These are phyloP conservation scores for Sinocyclocheilus maitianheensis DNA, from an alignment of 2,113 vertebrate species.

Conservation along the genomic window DNA sequence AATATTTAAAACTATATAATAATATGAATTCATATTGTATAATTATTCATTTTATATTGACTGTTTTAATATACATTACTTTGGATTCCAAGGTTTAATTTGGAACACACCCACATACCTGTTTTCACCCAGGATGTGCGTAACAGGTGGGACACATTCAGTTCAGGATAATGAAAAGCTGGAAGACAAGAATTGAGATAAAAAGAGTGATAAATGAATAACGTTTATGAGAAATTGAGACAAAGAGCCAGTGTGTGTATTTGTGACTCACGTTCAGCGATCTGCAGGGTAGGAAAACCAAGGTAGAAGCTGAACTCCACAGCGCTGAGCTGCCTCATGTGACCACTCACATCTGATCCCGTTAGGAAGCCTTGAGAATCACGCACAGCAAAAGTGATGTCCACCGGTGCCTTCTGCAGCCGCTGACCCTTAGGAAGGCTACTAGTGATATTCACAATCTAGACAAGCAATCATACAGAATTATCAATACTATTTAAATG, in stretches of 20 bases:
- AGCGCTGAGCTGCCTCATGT: conserved; percentile 85
- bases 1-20: background rate
- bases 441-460: conserved; percentile 90
- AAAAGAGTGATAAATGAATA: background rate
- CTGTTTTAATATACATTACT: no score
- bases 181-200: conserved; percentile 37
- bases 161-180: conserved; percentile 94
- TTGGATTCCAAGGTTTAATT: no score
- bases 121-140: conserved; percentile 95
- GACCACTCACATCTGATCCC: conserved; percentile 86
- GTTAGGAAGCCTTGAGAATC: conserved; percentile 78
- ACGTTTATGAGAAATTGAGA: background rate
- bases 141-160: conserved; percentile 88
- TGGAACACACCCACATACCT: conserved; percentile 73
- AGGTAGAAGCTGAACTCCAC: conserved; percentile 98
- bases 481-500: background rate
- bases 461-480: conserved; percentile 28
- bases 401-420: conserved; percentile 82
- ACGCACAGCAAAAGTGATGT: conserved; percentile 82
- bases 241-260: conserved; percentile 10
- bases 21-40: no score
- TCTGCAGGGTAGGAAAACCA: conserved; percentile 89
- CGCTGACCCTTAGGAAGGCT: conserved; percentile 52
- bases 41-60: no score
- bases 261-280: conserved; percentile 87